phyloP scores from a whole-genome alignment of 2,797 vertebrate genomes.

The Sebastes melanostomus region DNA sequence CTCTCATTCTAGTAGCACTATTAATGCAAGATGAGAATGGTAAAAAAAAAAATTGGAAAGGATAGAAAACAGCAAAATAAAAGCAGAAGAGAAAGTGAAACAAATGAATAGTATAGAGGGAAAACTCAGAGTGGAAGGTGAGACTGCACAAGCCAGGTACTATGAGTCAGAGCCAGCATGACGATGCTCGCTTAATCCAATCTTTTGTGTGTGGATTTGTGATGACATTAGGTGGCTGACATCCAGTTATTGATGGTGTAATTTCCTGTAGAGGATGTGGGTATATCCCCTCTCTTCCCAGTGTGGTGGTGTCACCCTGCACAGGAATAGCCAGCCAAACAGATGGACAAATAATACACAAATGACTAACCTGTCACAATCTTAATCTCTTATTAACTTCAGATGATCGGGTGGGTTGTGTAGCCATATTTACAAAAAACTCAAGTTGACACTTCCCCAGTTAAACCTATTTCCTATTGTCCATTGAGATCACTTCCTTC shows the following conservation, averaged over 20 bases:
- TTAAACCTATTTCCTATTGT: slow-evolving; percentile 26
- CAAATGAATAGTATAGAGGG: neutral
- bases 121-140: neutral
- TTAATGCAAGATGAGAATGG: neutral
- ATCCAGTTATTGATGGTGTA: slow-evolving; percentile 20
- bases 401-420: slow-evolving; percentile 21
- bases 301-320: neutral
- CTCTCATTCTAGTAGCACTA: no score
- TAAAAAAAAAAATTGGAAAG: neutral
- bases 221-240: slow-evolving; percentile 42
- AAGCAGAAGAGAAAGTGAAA: slow-evolving; percentile 22
- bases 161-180: slow-evolving; percentile 7
- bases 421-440: slow-evolving; percentile 19
- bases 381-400: slow-evolving; percentile 32
- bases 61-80: neutral
- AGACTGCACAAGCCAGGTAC: neutral
- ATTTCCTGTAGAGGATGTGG: slow-evolving; percentile 45
- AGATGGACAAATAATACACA: slow-evolving; percentile 13
- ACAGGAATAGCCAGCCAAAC: neutral
- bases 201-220: slow-evolving; percentile 22
- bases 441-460: slow-evolving; percentile 5
- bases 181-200: slow-evolving; percentile 1
- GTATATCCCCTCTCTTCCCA: slow-evolving; percentile 9
- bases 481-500: slow-evolving; percentile 18
- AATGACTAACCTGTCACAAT: slow-evolving; percentile 3